These are phyloP conservation scores for Gordius sp. DNA, from an alignment of 2,888 invertebrate species.

Conservation along the genomic window DNA sequence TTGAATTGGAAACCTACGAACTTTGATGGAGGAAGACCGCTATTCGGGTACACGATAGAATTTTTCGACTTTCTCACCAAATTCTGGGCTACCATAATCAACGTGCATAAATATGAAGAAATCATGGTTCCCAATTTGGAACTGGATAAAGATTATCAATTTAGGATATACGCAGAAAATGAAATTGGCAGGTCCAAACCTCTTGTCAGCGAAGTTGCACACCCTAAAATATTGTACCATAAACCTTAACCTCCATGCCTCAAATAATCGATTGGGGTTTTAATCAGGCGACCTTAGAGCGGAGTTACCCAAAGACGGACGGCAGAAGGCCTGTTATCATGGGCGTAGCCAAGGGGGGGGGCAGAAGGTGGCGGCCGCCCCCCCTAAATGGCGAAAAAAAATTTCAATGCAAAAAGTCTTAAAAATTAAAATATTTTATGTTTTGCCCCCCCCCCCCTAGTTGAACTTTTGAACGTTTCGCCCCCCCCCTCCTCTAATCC, in stretches of 20 bases:
- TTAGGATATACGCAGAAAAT: constrained; percentile 13
- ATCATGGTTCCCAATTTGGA: not conserved
- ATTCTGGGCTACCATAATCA: not conserved
- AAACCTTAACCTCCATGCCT: not conserved
- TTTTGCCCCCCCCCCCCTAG: too few species aligned
- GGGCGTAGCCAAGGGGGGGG: too few species aligned
- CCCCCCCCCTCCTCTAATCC: too few species aligned
- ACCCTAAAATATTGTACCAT: not conserved
- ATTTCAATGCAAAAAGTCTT: too few species aligned
- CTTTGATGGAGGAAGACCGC: not conserved
- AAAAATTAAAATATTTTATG: too few species aligned
- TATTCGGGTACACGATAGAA: not conserved
- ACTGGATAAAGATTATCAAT: not conserved
- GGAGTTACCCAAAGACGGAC: not conserved
- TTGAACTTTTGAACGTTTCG: too few species aligned
- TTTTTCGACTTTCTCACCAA: not conserved
- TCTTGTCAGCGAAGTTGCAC: not conserved
- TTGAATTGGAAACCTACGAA: not conserved
- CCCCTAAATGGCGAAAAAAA: too few species aligned
- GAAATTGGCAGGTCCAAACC: not conserved
- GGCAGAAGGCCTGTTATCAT: not conserved
- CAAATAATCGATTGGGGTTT: not conserved
- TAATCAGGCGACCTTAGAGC: not conserved
- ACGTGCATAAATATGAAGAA: not conserved
- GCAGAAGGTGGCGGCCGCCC: too few species aligned